Evolutionary conservation across 1,140 invertebrate genomes (phyloP).

Genomic region (Euura saliciscinereae): DNA sequence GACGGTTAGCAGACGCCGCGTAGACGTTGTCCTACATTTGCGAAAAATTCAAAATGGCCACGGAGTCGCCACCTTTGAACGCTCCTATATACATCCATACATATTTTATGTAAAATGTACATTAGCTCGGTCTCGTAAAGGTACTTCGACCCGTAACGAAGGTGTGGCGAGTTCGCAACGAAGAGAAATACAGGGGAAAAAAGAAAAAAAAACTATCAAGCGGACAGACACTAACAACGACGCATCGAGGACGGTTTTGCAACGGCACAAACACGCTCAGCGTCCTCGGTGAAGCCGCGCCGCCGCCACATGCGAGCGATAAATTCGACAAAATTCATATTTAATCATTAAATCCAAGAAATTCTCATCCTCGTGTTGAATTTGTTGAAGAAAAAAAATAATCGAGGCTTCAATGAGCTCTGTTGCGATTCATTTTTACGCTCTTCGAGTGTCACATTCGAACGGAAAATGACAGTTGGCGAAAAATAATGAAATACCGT

Average conservation of each 20-base stretch:
- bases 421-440: not conserved
- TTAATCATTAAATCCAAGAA: too few relatives aligned
- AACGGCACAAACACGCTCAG: not conserved
- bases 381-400: too few relatives aligned
- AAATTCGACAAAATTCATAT: not conserved
- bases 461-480: constrained; percentile 29
- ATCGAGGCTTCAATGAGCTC: too few relatives aligned
- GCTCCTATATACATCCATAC: not conserved
- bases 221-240: not conserved
- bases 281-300: not conserved
- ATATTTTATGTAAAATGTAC: not conserved
- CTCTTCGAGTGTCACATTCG: constrained; percentile 20
- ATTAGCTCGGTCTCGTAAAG: not conserved
- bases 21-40: not conserved
- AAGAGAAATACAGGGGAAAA: not conserved
- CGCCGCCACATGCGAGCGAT: not conserved
- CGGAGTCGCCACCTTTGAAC: not conserved
- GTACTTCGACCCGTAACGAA: not conserved
- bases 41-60: constrained; percentile 2
- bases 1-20: not conserved
- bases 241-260: not conserved
- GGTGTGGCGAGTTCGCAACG: not conserved
- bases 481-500: constrained; percentile 23
- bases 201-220: not conserved
- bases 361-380: too few relatives aligned